Evolutionary conservation across 2,888 invertebrate species (phyloP).

Genomic region (Andrena trimmerana): DNA sequence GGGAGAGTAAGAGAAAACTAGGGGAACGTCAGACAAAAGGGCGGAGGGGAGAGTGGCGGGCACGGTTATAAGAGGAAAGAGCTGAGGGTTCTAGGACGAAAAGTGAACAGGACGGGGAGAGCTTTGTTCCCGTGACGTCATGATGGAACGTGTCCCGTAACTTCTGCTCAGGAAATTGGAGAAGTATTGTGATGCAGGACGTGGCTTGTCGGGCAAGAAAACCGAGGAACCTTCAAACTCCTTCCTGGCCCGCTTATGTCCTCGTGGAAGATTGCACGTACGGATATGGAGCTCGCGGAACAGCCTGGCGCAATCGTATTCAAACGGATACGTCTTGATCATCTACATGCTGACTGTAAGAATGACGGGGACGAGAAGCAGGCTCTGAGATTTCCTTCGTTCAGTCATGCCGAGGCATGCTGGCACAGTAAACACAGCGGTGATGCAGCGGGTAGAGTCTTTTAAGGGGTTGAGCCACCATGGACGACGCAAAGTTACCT

Average conservation of each 20-base stretch:
- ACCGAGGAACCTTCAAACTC: constrained; percentile 70
- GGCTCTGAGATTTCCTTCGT: constrained; percentile 13
- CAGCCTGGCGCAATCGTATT: constrained; percentile 27
- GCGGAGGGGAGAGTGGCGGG: background rate
- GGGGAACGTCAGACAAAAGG: constrained; percentile 16
- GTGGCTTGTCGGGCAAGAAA: constrained; percentile 74
- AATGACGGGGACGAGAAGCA: constrained; percentile 6
- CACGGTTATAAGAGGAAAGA: constrained; percentile 17
- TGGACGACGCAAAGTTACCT: no score
- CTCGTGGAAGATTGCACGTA: constrained; percentile 58
- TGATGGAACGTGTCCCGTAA: constrained; percentile 79
- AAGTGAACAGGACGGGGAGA: constrained; percentile 64
- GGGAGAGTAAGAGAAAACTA: constrained; percentile 20
- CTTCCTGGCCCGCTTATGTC: constrained; percentile 56
- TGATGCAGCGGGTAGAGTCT: background rate
- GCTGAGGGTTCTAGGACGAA: constrained; percentile 59
- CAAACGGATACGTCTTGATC: constrained; percentile 29
- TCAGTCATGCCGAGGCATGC: background rate
- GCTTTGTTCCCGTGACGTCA: constrained; percentile 78
- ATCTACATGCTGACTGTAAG: background rate
- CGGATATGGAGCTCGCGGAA: constrained; percentile 14
- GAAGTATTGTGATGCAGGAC: constrained; percentile 79
- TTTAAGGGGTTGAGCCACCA: no score
- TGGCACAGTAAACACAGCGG: background rate
- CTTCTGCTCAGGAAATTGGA: constrained; percentile 79